phyloP scores from a whole-genome alignment of 2,888 invertebrate genomes.

The Clitarchus hookeri region DNA sequence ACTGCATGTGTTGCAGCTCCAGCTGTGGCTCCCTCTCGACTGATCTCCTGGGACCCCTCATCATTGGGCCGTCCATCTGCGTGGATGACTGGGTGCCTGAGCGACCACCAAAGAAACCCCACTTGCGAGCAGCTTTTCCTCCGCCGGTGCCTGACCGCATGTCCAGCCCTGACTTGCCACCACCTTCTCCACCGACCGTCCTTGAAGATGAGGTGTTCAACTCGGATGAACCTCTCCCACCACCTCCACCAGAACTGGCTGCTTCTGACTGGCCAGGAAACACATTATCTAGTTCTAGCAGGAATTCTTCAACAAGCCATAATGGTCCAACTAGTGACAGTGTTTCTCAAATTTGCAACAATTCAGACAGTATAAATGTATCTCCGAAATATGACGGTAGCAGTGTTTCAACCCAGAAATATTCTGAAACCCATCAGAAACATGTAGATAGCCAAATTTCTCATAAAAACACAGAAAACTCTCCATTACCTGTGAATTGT shows the following conservation, averaged over 20 bases:
- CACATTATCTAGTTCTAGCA: neutral
- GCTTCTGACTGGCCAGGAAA: constrained; percentile 31
- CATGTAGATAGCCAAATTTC: neutral
- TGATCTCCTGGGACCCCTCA: constrained; percentile 64
- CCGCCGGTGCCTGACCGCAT: constrained; percentile 54
- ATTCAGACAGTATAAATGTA: neutral
- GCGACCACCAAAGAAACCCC: constrained; percentile 77
- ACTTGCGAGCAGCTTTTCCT: constrained; percentile 59
- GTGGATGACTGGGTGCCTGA: constrained; percentile 74
- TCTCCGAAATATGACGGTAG: neutral
- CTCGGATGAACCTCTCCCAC: constrained; percentile 68
- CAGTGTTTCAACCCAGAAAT: constrained; percentile 5
- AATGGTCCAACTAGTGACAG: neutral
- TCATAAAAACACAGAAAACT: neutral
- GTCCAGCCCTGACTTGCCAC: constrained; percentile 65
- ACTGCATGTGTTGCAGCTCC: constrained; percentile 50
- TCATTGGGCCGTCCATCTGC: constrained; percentile 65
- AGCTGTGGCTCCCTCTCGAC: constrained; percentile 64
- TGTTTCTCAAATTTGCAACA: neutral
- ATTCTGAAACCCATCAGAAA: constrained; percentile 1
- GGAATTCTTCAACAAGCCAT: neutral
- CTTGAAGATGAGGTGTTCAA: constrained; percentile 63
- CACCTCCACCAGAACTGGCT: constrained; percentile 63
- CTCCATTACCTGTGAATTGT: neutral
- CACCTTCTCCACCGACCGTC: constrained; percentile 66